A percentile compares a stretch with the other conserved stretches of the same genome.
These are phyloP conservation scores for Haliclona indistincta DNA, from an alignment of 37 sponge, comb jelly and placozoan species.

Conservation along the genomic window DNA sequence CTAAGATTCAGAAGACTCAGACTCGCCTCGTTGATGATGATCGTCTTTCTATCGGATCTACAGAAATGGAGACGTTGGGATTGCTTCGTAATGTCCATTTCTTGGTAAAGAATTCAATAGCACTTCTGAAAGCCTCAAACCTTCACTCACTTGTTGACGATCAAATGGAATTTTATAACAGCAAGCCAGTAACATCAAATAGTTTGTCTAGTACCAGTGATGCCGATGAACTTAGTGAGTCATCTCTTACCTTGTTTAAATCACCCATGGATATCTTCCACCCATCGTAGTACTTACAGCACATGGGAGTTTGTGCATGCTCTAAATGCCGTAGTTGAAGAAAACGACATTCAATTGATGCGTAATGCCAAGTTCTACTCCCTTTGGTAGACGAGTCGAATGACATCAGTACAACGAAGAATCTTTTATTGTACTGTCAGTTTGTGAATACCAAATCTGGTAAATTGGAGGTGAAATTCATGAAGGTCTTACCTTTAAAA, in stretches of 20 bases:
- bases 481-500: neutral
- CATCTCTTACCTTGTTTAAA: neutral
- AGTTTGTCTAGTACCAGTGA: too few species aligned
- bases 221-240: too few species aligned
- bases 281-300: constrained; percentile 15
- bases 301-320: constrained; percentile 18
- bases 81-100: neutral
- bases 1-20: neutral
- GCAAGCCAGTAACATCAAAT: too few species aligned
- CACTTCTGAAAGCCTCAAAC: neutral
- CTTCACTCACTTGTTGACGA: neutral
- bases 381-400: constrained; percentile 17
- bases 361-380: neutral
- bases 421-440: constrained; percentile 9
- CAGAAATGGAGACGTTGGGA: constrained; percentile 1
- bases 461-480: constrained; percentile 2
- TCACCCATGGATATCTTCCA: neutral
- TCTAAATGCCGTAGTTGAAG: constrained; percentile 12
- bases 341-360: neutral
- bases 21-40: neutral
- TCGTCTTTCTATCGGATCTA: neutral
- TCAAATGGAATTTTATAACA: neutral
- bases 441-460: neutral
- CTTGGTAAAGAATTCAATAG: neutral
- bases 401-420: constrained; percentile 8